These are phyloP conservation scores for Campopleginae sp. DNA, from an alignment of 2,888 invertebrate species.

Conservation along the genomic window DNA sequence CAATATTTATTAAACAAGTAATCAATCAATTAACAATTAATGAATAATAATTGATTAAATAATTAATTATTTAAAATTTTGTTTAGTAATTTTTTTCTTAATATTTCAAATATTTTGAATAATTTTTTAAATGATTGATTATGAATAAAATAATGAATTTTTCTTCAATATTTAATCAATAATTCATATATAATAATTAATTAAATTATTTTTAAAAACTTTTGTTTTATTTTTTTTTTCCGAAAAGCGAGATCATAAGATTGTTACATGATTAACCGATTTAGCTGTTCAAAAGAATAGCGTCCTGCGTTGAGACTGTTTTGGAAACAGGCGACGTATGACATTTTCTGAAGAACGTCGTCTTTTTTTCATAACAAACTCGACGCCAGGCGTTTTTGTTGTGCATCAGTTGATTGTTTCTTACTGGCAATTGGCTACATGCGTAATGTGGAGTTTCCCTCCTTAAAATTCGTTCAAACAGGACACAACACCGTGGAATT, in stretches of 20 bases:
- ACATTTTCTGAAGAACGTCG: background rate
- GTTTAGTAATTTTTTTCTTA: too few relatives aligned
- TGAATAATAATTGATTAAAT: too few relatives aligned
- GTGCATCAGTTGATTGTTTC: background rate
- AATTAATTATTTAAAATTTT: too few relatives aligned
- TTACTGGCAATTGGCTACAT: background rate
- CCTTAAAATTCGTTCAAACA: background rate
- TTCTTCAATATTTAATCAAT: too few relatives aligned
- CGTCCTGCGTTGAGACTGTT: background rate
- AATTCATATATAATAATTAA: too few relatives aligned
- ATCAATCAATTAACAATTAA: too few relatives aligned
- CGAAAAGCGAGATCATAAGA: background rate
- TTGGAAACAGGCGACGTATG: background rate
- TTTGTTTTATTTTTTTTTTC: background rate
- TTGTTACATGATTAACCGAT: background rate
- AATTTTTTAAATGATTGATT: too few relatives aligned
- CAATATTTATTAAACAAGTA: too few relatives aligned
- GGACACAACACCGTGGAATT: constrained; percentile 10
- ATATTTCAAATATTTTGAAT: too few relatives aligned
- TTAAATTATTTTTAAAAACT: too few relatives aligned
- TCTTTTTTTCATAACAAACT: background rate
- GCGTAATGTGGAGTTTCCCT: background rate
- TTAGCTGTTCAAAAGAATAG: background rate
- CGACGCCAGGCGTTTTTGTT: background rate
- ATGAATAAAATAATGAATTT: too few relatives aligned